These are phyloP conservation scores for Chelonoidis abingdonii DNA, from an alignment of 2,113 vertebrate genomes.

Conservation along the genomic window DNA sequence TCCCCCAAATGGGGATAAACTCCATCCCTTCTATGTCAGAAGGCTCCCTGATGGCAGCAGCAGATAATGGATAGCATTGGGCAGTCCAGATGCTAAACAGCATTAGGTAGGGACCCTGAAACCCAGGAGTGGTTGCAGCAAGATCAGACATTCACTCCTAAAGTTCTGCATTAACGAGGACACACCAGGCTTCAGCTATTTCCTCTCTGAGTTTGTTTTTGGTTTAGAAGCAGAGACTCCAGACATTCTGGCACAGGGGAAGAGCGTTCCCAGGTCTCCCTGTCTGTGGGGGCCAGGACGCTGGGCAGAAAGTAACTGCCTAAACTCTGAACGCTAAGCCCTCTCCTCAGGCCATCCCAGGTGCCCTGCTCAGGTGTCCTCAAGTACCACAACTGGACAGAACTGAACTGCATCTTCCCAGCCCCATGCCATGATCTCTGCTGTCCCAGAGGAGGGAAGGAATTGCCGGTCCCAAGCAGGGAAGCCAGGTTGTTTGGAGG, in stretches of 20 bases:
- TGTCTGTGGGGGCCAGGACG: neutral
- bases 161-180: neutral
- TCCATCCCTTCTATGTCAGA: neutral
- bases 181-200: neutral
- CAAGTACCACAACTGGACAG: fast-evolving
- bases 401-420: neutral
- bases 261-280: neutral
- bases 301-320: neutral
- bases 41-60: neutral
- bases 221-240: neutral
- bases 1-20: neutral
- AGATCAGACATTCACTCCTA: neutral
- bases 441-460: neutral
- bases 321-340: neutral
- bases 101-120: neutral
- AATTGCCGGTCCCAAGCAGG: neutral
- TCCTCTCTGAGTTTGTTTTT: neutral
- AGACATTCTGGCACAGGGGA: neutral
- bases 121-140: no score
- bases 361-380: neutral
- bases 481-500: neutral
- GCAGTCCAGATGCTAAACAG: neutral
- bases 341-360: neutral
- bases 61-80: neutral
- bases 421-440: neutral